Base-by-base conservation (phyloP, 1,140 invertebrate genomes). In the Cydia strobilella region DNA sequence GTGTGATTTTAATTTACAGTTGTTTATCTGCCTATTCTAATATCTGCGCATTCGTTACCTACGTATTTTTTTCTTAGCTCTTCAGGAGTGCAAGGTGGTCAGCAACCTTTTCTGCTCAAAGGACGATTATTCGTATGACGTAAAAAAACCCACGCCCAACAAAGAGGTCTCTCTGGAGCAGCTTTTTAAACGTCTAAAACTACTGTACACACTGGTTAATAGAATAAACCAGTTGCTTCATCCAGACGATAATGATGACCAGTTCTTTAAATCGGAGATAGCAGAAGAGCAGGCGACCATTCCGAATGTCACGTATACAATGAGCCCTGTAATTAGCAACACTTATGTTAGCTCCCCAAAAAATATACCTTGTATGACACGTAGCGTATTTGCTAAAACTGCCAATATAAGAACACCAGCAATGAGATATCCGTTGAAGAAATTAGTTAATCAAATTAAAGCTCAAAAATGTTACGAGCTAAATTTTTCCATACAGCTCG, bases 41-140 rank as follows among this genome's bases (percentile, higher is more conserved):
- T 4, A 18, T 1, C 51, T n/a, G 35, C 35, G 9, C 7, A 54
- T 54, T 15, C 45, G 15, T 13, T 48, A 48, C 45, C 0, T 18
- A 18, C n/a, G 42, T 45, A 45, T 48, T 72, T 77, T 74, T 88
- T 93, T 80, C 79, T 45, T 72, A 93, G 93, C 85, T 15, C 82
- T 90, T 81, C 80, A 82, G 35, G 93, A 93, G 77, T 93, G 92
- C 76, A 90, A 93, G 82, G 83, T 87, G 15, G 91, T 93, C 0
- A 86, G 82, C 75, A 87, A 93, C 75, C 78, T 91, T 6, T 74
- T 90, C 23, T 82, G 80, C 72, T 77, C 82, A 1, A 69, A 74
- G n/a, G 75, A 77, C 5, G 87, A 88, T 76, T 84, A 84, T 73
- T 45, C 80, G 10, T 88, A 87, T 35, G 76, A 86, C n/a, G 76